Base-by-base conservation (phyloP, 2,888 invertebrate genomes). In the Belgica antarctica region DNA sequence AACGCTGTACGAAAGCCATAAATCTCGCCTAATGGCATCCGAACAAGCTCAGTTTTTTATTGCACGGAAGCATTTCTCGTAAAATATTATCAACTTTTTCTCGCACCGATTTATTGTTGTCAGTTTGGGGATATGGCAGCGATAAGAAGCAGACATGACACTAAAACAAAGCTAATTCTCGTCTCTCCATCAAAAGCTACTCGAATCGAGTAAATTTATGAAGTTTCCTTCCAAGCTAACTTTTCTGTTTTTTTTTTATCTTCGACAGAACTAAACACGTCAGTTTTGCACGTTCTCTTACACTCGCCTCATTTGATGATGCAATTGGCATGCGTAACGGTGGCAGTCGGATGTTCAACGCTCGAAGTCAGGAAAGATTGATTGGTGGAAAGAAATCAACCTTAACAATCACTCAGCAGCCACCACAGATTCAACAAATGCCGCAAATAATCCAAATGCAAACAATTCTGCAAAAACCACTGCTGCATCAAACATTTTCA, bases 241-340 rank as follows among this genome's bases (percentile, higher is more conserved):
- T n/a, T 52, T 59, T 8, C 8, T 22, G 15, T 2, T 19, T 62
- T 2, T 31, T 31, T 69, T 62, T 47, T 17, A 17, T 2, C 15
- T 41, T 41, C 41, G 79, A 17, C 81, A 90, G 91, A 78, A 87
- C 89, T 73, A 94, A 94, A 78, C 94, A 94, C 78, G 94, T 94
- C 34, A 93, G 92, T 75, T 94, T 94, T 77, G 92, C 93, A 61
- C 85, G 93, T 71, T 93, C 93, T 2, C 91, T 93, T 77, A 93
- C 93, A 0, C 79, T 92, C 73, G 90, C 92, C 27, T 92, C 92
- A 3, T 92, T 92, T 76, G 92, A 92, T 75, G 89, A 89, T 76
- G 85, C 87, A 25, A 81, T 83, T 47, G 81, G 83, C 66, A 72
- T 82, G 75, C 74, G 81, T 73, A 77, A 81, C 74, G n/a, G n/a